phyloP scores from a whole-genome alignment of 2,888 invertebrate genomes.

The Drosophila ochracea region DNA sequence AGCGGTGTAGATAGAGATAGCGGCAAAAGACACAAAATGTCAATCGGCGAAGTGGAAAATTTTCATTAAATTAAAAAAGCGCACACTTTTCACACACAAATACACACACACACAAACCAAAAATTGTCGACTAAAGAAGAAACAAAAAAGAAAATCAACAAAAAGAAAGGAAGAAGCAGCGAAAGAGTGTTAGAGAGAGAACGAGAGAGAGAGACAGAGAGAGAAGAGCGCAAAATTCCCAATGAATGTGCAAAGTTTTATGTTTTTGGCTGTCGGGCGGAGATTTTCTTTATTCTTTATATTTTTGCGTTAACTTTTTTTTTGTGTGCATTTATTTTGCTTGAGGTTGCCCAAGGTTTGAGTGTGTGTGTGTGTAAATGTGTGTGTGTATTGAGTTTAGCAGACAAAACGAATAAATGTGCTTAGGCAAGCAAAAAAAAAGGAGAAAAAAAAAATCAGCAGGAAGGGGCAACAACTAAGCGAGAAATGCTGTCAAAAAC shows the following conservation, averaged over 20 bases:
- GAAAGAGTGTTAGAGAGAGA: neutral
- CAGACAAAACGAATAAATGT: slow-evolving; percentile 79
- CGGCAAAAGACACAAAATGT: slow-evolving; percentile 77
- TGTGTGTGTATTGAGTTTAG: slow-evolving; percentile 27
- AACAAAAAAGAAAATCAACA: slow-evolving; percentile 26
- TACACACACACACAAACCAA: slow-evolving; percentile 21
- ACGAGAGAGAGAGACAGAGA: slow-evolving; percentile 9
- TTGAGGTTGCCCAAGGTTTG: slow-evolving; percentile 27
- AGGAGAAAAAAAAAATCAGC: neutral
- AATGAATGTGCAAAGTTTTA: slow-evolving; percentile 80
- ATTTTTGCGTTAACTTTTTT: slow-evolving; percentile 28
- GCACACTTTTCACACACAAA: slow-evolving; percentile 64
- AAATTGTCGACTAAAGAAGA: slow-evolving; percentile 57
- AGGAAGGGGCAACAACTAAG: slow-evolving; percentile 34
- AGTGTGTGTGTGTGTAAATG: slow-evolving; percentile 18
- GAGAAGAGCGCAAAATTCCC: slow-evolving; percentile 46
- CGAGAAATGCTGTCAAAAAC: slow-evolving; percentile 45
- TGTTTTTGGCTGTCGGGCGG: slow-evolving; percentile 77
- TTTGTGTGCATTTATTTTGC: slow-evolving; percentile 46
- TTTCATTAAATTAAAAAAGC: slow-evolving; percentile 84
- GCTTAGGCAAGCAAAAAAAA: slow-evolving; percentile 74
- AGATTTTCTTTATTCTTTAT: slow-evolving; percentile 60
- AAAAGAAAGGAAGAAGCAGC: slow-evolving; percentile 1
- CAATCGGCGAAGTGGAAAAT: slow-evolving; percentile 85
- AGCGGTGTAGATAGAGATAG: slow-evolving; percentile 36